Evolutionary conservation across 2,113 vertebrate genomes (phyloP).

Genomic region (Stegostoma tigrinum): DNA sequence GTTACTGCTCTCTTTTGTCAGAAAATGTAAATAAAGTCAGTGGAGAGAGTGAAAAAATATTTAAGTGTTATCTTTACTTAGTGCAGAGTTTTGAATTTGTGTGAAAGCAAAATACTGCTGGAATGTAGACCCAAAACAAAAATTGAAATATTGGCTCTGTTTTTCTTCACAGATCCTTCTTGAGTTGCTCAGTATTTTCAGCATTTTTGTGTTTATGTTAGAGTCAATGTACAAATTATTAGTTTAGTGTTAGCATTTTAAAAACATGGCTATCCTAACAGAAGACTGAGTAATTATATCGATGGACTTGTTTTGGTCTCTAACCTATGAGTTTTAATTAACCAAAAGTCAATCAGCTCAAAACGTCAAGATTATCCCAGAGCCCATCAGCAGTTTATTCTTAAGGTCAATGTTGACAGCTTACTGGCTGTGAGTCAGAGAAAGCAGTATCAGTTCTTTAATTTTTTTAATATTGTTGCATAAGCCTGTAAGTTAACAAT

Average conservation of each 20-base stretch:
- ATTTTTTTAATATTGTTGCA: background rate
- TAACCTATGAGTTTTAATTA: background rate
- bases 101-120: background rate
- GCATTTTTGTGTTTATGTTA: background rate
- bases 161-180: background rate
- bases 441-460: background rate
- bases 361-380: background rate
- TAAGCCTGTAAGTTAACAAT: background rate
- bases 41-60: background rate
- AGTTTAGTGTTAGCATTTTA: background rate
- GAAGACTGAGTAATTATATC: background rate
- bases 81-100: background rate
- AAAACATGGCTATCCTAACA: background rate
- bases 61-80: background rate
- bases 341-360: background rate
- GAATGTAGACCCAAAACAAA: background rate
- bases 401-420: background rate
- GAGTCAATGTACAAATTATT: background rate
- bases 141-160: background rate
- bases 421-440: background rate
- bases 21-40: background rate
- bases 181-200: background rate
- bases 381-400: background rate
- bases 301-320: background rate
- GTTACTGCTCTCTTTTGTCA: background rate